phyloP scores from a whole-genome alignment of 1,140 invertebrate species.

The Battus philenor region DNA sequence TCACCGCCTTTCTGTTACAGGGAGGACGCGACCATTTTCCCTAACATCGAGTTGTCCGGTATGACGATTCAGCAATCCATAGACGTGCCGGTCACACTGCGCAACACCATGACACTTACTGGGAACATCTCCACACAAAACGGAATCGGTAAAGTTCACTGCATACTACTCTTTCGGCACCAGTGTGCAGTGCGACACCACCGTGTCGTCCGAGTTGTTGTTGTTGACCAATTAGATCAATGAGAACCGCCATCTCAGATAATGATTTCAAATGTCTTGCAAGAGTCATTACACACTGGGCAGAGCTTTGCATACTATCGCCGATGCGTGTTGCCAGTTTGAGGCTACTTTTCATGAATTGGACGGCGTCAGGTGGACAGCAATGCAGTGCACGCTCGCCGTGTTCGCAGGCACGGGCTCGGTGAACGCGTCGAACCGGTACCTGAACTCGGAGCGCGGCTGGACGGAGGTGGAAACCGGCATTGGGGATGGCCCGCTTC shows the following conservation, averaged over 20 bases:
- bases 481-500: slow-evolving; percentile 85
- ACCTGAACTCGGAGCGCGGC: slow-evolving; percentile 86
- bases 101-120: slow-evolving; percentile 88
- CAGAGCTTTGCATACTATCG: no score
- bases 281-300: no score
- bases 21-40: slow-evolving; percentile 76
- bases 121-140: slow-evolving; percentile 90
- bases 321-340: no score
- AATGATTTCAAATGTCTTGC: no score
- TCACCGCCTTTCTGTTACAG: slow-evolving; percentile 55
- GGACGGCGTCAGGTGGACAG: no score
- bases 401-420: slow-evolving; percentile 82
- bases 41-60: slow-evolving; percentile 90
- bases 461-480: slow-evolving; percentile 90
- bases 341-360: no score
- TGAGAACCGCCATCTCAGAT: no score
- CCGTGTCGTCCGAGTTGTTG: no score
- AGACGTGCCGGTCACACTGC: slow-evolving; percentile 91
- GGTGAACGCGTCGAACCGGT: slow-evolving; percentile 84
- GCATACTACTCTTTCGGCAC: no score
- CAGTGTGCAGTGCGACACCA: no score
- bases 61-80: slow-evolving; percentile 95
- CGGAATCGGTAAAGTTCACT: slow-evolving; percentile 82
- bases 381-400: no score
- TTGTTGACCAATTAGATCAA: no score